Conservation (phyloP, 2,888 invertebrate species). For the Eupsilia transversa region DNA sequence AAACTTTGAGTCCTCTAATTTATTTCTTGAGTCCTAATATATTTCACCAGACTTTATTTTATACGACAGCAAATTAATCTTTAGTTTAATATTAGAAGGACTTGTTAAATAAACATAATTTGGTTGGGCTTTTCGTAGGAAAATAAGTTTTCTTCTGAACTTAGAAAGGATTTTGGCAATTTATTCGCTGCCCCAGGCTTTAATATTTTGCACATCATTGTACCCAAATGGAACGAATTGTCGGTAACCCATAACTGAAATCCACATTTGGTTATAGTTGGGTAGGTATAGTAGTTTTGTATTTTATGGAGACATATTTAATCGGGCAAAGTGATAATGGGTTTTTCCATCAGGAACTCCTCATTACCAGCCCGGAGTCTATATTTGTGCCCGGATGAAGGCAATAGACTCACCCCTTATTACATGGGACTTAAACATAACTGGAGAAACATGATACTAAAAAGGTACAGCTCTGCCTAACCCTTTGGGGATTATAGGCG, state of each 20-base stretch:
- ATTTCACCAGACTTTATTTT: conserved; percentile 15
- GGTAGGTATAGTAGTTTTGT: neutral
- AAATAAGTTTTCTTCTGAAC: conserved; percentile 17
- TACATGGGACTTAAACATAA: neutral
- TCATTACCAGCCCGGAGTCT: neutral
- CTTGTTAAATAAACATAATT: conserved; percentile 16
- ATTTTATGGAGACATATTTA: neutral
- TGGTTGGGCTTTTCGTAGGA: neutral
- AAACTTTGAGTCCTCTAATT: neutral
- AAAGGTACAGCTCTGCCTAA: neutral
- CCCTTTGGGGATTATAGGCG: neutral
- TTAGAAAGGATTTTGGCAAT: neutral
- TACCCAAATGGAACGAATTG: neutral
- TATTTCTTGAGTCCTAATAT: conserved; percentile 1
- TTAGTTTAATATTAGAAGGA: neutral
- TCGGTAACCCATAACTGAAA: neutral
- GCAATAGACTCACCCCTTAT: neutral
- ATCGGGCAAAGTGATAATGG: neutral
- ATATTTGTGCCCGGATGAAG: neutral
- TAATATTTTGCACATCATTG: neutral
- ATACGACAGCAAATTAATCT: conserved; percentile 15
- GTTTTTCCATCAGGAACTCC: neutral
- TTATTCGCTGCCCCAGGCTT: neutral
- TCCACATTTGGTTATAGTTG: neutral
- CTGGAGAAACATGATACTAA: neutral